Percentiles rank a stretch among this genome's conserved stretches.
These are phyloP conservation scores for Brotula barbata DNA, from an alignment of 2,797 vertebrate species.

Conservation along the genomic window DNA sequence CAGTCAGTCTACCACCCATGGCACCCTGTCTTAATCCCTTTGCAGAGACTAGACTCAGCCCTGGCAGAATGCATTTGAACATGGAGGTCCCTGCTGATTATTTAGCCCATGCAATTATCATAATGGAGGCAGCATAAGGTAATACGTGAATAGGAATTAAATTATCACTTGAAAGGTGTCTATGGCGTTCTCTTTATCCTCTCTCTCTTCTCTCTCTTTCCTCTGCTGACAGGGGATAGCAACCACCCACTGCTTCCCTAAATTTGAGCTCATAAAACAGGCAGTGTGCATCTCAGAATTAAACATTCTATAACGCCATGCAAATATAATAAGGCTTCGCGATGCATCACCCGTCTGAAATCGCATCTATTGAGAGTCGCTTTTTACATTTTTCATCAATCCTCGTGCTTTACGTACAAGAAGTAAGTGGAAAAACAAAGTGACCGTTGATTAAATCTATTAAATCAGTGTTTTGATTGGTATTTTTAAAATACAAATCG, in stretches of 20 bases:
- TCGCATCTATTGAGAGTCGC: neutral
- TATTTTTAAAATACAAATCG: too few species aligned
- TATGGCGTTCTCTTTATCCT: conserved; percentile 38
- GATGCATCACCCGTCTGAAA: neutral
- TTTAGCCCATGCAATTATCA: conserved; percentile 81
- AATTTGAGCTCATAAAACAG: conserved; percentile 19
- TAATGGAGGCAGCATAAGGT: conserved; percentile 80
- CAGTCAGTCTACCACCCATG: conserved; percentile 62
- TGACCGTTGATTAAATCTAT: neutral
- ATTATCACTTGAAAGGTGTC: conserved; percentile 69
- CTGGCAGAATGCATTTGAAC: conserved; percentile 67
- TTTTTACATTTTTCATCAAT: neutral
- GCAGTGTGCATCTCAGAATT: neutral
- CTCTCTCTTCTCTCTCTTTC: conserved; percentile 16
- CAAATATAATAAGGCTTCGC: neutral
- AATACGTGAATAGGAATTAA: conserved; percentile 67
- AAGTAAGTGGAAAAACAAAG: neutral
- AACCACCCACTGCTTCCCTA: conserved; percentile 17
- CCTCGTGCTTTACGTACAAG: neutral
- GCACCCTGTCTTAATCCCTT: conserved; percentile 72
- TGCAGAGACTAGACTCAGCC: conserved; percentile 66
- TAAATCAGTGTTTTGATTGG: too few species aligned
- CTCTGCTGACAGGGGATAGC: conserved; percentile 21
- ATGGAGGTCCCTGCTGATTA: conserved; percentile 72
- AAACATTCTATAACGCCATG: neutral